Evolutionary conservation across 2,797 vertebrate species (phyloP).

Genomic region (Eulemur rubriventer): DNA sequence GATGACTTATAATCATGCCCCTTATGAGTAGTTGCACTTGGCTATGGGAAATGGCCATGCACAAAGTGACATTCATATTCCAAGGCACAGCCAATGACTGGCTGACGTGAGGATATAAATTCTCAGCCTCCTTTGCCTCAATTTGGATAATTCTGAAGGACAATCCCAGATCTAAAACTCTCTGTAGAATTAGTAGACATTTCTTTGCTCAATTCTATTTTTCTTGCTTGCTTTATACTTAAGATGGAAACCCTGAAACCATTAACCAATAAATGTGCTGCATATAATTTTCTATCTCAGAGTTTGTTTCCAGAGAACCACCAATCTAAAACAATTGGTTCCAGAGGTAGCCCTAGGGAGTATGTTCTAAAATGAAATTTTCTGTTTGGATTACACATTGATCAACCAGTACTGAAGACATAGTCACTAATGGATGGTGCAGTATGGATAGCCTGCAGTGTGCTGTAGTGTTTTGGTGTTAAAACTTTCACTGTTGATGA

Average conservation of each 20-base stretch:
- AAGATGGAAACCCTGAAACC: background rate
- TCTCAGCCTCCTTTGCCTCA: background rate
- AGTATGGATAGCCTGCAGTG: background rate
- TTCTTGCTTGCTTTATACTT: background rate
- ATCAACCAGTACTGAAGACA: background rate
- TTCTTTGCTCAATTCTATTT: background rate
- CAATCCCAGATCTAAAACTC: background rate
- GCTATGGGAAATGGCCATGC: background rate
- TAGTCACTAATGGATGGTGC: background rate
- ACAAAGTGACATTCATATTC: background rate
- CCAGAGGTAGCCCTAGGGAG: background rate
- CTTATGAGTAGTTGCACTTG: background rate
- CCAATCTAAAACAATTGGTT: background rate
- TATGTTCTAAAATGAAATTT: background rate
- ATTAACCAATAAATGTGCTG: background rate
- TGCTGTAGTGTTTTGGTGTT: background rate
- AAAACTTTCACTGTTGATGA: background rate
- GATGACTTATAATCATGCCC: background rate
- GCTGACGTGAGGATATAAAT: background rate
- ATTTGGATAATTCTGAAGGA: background rate
- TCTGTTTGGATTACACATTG: background rate
- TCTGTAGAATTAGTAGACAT: background rate
- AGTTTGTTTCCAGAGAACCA: background rate
- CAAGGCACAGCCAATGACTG: background rate
- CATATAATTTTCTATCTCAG: background rate